Evolutionary conservation across 2,797 vertebrate genomes (phyloP), one percentile per base, ranked within the genome.

Genomic region (Lagothrix lagotricha): DNA sequence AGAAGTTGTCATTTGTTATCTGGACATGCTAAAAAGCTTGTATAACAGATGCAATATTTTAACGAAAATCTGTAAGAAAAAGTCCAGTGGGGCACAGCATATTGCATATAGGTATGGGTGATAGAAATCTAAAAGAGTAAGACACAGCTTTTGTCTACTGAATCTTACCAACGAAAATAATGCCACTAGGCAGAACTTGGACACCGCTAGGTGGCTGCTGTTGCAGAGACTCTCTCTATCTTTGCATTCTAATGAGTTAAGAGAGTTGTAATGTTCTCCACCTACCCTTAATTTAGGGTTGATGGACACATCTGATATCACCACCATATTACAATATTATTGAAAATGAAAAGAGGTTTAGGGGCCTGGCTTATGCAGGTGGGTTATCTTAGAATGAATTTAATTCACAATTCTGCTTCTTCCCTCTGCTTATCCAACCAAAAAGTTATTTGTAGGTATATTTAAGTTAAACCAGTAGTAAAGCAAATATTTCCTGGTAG

Each of bases 361-460:
- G 36, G 41, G 24, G 7, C 7, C 9, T 61, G 24, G 44, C 12
- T 91, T 64, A 75, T n/a, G 14, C 8, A 41, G 10, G 1, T 61
- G 36, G 19, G 9, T 89, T 92, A 82, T 67, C 2, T 85, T 33
- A 44, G 48, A 50, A 75, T 82, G 28, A 85, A 46, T 91, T 88
- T 93, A 91, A 93, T 95, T 46, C 39, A 81, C 17, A 77, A 70
- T 83, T 96, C 22, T 91, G 50, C 19, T 73, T 90, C 19, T 87
- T 89, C 13, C 4, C 4, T 36, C 58, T 17, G 17, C 15, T 44
- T 48, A 30, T 70, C 61, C 93, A 67, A 28, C 11, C 64, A 94
- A 82, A 94, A 84, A 7, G 26, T 80, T 92, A 81, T 64, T 89
- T 90, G 67, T 36, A 52, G 22, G 4, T 52, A 57, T 82, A 67